Base-by-base conservation (phyloP, 1,140 invertebrate genomes). In the Drosophila pseudoananassae region DNA sequence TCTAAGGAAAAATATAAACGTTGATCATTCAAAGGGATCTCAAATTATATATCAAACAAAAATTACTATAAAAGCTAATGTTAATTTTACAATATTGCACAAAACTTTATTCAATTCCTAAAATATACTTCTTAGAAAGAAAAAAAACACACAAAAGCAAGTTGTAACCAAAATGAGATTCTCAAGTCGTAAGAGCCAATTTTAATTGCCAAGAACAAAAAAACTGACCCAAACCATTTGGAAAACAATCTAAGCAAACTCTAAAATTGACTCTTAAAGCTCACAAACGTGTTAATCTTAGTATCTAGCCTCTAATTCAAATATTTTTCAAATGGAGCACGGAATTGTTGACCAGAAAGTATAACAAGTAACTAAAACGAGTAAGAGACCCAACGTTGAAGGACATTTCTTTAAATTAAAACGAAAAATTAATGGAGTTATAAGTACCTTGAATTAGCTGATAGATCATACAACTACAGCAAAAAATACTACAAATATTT, bases 361-460 rank as follows among this genome's bases (percentile, higher is more conserved):
- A 43, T 65, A 23, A 54, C 43, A 83, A 58, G 46, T 71, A 70
- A 65, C 63, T 81, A 70, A 74, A 52, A 9, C 1, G 63, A 55
- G 50, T 36, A 31, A 33, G 14, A 69, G 6, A 78, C 84, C 79
- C 76, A 89, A 80, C 69, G 76, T 84, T 68, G 31, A 65, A 43
- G 50, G 31, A 65, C 59, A 56, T 58, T 61, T 51, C 52, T 63
- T 63, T 51, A 68, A 76, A 60, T 46, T 54, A 73, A 63, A 74
- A 33, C 56, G 29, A 57, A 65, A 76, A 75, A 36, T 60, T 90
- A 83, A 90, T 90, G 88, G 88, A 90, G 88, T 90, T 90, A 90
- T 90, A 90, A 90, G 88, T 90, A 90, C 88, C 88, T 90, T 90
- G 84, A 90, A 90, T 87, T 90, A 90, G 88, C 83, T 83, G 64